Base-by-base conservation (phyloP, 2,797 vertebrate species). In the Chromobotia macracanthus region DNA sequence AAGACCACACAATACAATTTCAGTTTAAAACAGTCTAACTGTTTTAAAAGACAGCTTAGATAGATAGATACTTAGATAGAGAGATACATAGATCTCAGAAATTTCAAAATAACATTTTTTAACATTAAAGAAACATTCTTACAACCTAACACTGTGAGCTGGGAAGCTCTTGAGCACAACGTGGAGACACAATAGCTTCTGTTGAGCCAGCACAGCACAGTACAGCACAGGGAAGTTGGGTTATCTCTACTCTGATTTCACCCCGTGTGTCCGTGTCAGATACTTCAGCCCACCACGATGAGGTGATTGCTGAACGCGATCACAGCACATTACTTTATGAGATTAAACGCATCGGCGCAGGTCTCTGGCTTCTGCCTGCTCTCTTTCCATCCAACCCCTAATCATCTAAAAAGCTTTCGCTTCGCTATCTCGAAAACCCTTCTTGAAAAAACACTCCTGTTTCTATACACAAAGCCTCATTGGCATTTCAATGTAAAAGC, bases 401-500 rank as follows among this genome's bases (percentile, higher is more conserved):
- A 84, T 79, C 72, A 79, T 58, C 25, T 77, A 61, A 74, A 77
- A 80, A 79, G 55, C 35, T 75, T 83, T 68, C 63, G 71, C 70
- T 60, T 72, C 68, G 65, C 44, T 51, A 55, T 77, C 70, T 74
- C 46, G 23, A 75, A 70, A 50, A 53, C 5, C 66, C 58, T 48
- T 51, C 5, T 25, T 48, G 50, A 75, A 64, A 79, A 75, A 38
- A 58, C 38, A 35, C 35, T 31, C 11, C 25, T 48, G 46, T 64
- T 61, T 31, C 61, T 12, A 65, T 80, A 68, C 55, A 77, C 61
- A 84, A 78, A 35, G 58, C 11, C 46, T 41, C 18, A 25, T 44
- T 83, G 84, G 78, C 82, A 83, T 86, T 87, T 87, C 79, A 88
- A 87, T 83, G 82, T 82, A 80, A 84, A 79, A 80, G 38, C n/a